phyloP scores from a whole-genome alignment of 2,888 invertebrate genomes.

The Cancer borealis region DNA sequence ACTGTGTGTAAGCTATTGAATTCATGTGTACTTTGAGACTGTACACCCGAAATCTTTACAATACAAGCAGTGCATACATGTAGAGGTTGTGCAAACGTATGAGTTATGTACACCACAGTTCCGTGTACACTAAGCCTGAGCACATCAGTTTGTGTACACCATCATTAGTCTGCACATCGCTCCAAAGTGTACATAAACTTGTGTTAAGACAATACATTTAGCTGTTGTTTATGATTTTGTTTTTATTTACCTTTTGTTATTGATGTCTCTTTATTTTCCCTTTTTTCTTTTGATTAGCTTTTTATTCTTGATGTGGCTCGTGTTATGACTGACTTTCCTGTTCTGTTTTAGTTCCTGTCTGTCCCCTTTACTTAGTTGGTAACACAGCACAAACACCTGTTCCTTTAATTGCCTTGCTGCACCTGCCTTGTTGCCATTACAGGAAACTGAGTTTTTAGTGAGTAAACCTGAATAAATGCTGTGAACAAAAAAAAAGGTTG shows the following conservation, averaged over 20 bases:
- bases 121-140: neutral
- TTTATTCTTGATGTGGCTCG: neutral
- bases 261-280: neutral
- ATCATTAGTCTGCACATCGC: constrained; percentile 36
- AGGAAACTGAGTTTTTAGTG: neutral
- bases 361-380: neutral
- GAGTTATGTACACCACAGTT: neutral
- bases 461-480: neutral
- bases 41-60: neutral
- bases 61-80: neutral
- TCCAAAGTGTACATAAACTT: constrained; percentile 62
- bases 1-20: neutral
- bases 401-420: neutral
- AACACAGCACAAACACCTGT: neutral
- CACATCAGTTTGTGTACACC: constrained; percentile 27
- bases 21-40: neutral
- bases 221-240: constrained; percentile 67
- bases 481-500: neutral
- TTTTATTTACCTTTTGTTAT: constrained; percentile 49
- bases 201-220: constrained; percentile 63
- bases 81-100: neutral
- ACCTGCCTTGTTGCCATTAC: neutral
- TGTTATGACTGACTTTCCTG: neutral
- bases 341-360: neutral
- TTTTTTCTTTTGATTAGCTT: neutral